phyloP scores from a whole-genome alignment of 1,140 invertebrate species.

The Samia ricini region DNA sequence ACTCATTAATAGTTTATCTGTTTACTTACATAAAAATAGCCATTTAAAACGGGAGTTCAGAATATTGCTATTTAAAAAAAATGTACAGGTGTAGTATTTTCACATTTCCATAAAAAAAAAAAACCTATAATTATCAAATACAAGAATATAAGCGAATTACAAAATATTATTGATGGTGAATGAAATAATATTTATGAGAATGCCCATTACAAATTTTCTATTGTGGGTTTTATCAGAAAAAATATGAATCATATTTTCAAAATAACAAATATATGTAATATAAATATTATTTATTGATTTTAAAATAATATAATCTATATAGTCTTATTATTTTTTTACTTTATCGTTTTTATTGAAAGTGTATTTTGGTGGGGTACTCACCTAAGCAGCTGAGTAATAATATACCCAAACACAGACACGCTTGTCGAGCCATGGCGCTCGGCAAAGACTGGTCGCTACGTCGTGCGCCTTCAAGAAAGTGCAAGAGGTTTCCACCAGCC shows the following conservation, averaged over 20 bases:
- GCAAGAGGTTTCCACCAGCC: slow-evolving; percentile 69
- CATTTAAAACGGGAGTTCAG: neutral
- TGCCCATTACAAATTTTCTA: too few species aligned
- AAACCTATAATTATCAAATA: too few species aligned
- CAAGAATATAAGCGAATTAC: too few species aligned
- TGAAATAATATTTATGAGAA: too few species aligned
- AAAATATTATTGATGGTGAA: too few species aligned
- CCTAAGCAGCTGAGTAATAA: slow-evolving; percentile 61
- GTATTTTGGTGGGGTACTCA: slow-evolving; percentile 43
- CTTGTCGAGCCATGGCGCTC: slow-evolving; percentile 75
- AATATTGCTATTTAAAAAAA: neutral
- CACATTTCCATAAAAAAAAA: too few species aligned
- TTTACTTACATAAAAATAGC: neutral
- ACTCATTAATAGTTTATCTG: slow-evolving; percentile 2
- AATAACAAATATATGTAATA: too few species aligned
- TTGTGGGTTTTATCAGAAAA: too few species aligned
- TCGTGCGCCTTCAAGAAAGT: slow-evolving; percentile 69
- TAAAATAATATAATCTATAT: too few species aligned
- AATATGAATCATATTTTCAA: too few species aligned
- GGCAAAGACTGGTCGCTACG: slow-evolving; percentile 65
- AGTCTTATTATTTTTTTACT: neutral
- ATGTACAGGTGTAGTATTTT: too few species aligned
- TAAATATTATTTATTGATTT: too few species aligned
- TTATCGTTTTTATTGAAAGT: slow-evolving; percentile 6
- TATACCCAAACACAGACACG: slow-evolving; percentile 68